A percentile compares a stretch with the other conserved stretches of the same genome.
Evolutionary conservation across 2,797 vertebrate species (phyloP).

Genomic region (Phoeniculus purpureus): DNA sequence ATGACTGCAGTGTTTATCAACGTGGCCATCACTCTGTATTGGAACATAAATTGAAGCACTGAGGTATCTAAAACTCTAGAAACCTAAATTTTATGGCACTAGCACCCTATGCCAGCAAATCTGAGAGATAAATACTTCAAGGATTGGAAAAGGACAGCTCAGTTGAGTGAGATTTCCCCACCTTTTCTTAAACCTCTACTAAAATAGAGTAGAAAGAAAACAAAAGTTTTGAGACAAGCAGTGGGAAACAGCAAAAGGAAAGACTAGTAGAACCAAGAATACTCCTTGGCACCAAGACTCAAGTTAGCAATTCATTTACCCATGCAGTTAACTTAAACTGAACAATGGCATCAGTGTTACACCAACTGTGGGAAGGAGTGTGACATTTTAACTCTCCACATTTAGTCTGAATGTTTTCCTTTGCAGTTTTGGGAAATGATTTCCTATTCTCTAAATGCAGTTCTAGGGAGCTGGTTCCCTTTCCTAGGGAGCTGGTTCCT

Average conservation of each 20-base stretch:
- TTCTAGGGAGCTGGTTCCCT: neutral
- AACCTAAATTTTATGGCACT: neutral
- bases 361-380: neutral
- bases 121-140: neutral
- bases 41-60: neutral
- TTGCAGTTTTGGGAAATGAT: neutral
- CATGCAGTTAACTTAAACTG: neutral
- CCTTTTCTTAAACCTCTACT: neutral
- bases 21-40: neutral
- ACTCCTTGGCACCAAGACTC: neutral
- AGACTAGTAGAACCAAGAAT: neutral
- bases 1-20: slow-evolving; percentile 26
- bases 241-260: neutral
- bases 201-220: slow-evolving; percentile 3
- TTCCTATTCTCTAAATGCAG: neutral
- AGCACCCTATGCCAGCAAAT: neutral
- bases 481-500: too few relatives aligned
- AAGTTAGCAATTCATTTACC: neutral
- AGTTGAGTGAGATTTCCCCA: neutral
- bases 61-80: neutral
- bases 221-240: neutral
- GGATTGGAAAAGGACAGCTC: neutral
- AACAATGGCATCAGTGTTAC: neutral
- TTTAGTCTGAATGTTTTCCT: neutral
- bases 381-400: neutral